phyloP scores from a whole-genome alignment of 2,888 invertebrate genomes.

The Melanotus villosus region DNA sequence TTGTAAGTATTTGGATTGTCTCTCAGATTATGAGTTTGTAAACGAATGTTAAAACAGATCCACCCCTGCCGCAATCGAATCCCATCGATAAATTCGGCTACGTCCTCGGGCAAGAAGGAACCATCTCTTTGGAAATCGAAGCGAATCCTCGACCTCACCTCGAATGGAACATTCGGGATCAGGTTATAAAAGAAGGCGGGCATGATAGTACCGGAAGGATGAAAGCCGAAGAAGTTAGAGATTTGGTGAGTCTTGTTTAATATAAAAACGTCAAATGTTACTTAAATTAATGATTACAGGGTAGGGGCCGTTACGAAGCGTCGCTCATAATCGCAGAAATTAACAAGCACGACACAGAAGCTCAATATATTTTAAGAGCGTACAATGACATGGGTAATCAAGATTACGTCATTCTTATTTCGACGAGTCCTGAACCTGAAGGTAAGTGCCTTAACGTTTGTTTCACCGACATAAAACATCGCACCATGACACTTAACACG shows the following conservation, averaged over 20 bases:
- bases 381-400: constrained; percentile 78
- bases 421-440: constrained; percentile 75
- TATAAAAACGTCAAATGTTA: constrained; percentile 6
- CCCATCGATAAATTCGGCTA: constrained; percentile 81
- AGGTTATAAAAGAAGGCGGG: constrained; percentile 70
- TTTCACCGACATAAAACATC: no score
- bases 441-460: no score
- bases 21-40: not conserved
- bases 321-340: constrained; percentile 78
- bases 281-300: constrained; percentile 70
- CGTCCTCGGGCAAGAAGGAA: constrained; percentile 79
- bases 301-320: constrained; percentile 78
- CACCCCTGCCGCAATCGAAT: constrained; percentile 74
- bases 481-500: no score
- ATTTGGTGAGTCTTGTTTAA: constrained; percentile 65
- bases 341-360: constrained; percentile 82
- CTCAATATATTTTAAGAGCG: constrained; percentile 78
- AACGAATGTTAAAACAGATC: constrained; percentile 69
- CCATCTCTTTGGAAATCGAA: constrained; percentile 80
- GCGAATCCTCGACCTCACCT: constrained; percentile 81
- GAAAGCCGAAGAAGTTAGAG: constrained; percentile 68
- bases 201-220: constrained; percentile 69
- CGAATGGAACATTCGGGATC: constrained; percentile 78
- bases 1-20: constrained; percentile 70
- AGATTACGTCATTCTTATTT: constrained; percentile 78